Base-by-base conservation (phyloP, 2,113 vertebrate species). In the Puffinus mauretanicus region DNA sequence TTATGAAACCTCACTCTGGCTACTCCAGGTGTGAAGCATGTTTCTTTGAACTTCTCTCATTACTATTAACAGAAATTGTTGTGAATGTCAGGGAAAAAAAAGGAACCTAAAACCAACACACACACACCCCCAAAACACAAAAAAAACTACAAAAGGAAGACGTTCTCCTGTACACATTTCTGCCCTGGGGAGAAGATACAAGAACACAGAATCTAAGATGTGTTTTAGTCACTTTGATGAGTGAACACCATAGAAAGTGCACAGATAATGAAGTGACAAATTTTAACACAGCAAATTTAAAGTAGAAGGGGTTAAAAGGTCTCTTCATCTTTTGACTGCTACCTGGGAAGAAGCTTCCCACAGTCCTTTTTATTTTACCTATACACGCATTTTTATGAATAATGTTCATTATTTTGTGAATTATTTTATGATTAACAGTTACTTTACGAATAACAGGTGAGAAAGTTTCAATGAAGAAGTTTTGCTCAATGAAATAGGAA, bases 31-130 rank as follows among this genome's bases (percentile, higher is more conserved):
- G 13, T n/a, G n/a, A 88, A 60, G 34, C 6, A 11, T 14, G 8
- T 66, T 81, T 81, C 51, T 75, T 77, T 86, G 54, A 72, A 38
- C 21, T 89, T 90, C 32, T 38, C 16, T 51, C 60, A 57, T 57
- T 34, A 47, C 9, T 7, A 20, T n/a, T 30, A 80, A 62, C 25
- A 73, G 36, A 90, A 86, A 47, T 25, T 12, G 6, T 42, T 57
- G 13, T 49, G 16, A 86, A 32, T 24, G 16, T 29, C 22, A 17
- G 34, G 16, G 22, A 4, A 18, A 10, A 22, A 22, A 47, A 27
- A 0, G 0, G 4, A 22, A 58, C 3, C 4, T 36, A 62, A 66
- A 38, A 1, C 10, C 10, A 77, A 26, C 11, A n/a, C 10, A 46
- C 26, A 46, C 26, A 20, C 27, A 21, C 9, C 16, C 2, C 13